Evolutionary conservation across 2,113 vertebrate species (phyloP).

Genomic region (Centropristis striata): DNA sequence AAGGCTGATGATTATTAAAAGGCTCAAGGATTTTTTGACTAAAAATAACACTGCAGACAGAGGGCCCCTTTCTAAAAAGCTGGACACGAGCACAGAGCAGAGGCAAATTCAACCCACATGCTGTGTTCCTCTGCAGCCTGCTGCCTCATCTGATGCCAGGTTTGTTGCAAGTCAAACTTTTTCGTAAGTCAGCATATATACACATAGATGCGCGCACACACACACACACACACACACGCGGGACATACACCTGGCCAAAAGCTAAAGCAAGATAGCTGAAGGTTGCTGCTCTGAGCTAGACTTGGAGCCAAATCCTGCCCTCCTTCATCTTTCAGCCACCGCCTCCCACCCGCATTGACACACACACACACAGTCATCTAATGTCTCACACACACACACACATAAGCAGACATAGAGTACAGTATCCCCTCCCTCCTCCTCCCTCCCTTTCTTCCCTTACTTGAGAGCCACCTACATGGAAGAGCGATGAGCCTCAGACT

Average conservation of each 20-base stretch:
- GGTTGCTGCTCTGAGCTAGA: constrained; percentile 37
- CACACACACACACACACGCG: constrained; percentile 2
- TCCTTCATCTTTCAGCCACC: constrained; percentile 39
- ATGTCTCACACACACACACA: background rate
- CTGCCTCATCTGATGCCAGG: constrained; percentile 66
- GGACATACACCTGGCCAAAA: constrained; percentile 30
- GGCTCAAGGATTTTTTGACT: constrained; percentile 70
- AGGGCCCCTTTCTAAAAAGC: constrained; percentile 62
- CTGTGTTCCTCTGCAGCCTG: constrained; percentile 55
- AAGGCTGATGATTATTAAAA: constrained; percentile 79
- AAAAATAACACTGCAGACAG: constrained; percentile 81
- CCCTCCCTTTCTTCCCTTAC: constrained; percentile 25
- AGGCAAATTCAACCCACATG: constrained; percentile 70
- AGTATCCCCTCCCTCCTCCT: constrained; percentile 2
- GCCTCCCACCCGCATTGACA: constrained; percentile 45
- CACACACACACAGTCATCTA: constrained; percentile 19
- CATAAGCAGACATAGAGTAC: constrained; percentile 10
- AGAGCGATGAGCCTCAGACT: constrained; percentile 70
- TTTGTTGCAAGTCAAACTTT: constrained; percentile 73
- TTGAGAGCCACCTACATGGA: constrained; percentile 58
- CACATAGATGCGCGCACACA: background rate
- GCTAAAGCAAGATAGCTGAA: constrained; percentile 47
- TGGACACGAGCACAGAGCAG: constrained; percentile 58
- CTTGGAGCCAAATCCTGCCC: constrained; percentile 67
- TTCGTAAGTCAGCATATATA: constrained; percentile 57